Conservation (phyloP, 1,140 invertebrate genomes). For the Sminthurinus signatus region DNA sequence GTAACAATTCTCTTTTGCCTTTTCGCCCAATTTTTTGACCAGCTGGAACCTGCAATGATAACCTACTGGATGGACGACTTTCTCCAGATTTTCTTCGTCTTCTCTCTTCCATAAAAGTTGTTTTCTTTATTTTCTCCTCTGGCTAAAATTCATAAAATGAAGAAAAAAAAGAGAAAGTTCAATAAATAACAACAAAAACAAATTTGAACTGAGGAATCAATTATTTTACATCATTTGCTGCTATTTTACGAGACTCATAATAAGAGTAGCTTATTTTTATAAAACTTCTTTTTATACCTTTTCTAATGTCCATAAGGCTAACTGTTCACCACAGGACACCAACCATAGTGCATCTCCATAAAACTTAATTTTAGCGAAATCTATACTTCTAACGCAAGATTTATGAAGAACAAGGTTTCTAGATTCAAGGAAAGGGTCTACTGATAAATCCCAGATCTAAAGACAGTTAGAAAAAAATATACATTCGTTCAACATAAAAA, state of each 20-base stretch:
- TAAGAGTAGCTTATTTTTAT: too few species aligned
- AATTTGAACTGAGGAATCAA: too few species aligned
- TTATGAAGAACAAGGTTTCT: slow-evolving; percentile 35
- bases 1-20: slow-evolving; percentile 35
- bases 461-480: too few species aligned
- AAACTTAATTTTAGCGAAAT: slow-evolving; percentile 20
- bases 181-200: too few species aligned
- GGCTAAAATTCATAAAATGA: slow-evolving; percentile 1
- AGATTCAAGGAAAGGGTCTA: slow-evolving; percentile 17
- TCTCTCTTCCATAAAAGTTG: slow-evolving; percentile 30
- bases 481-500: too few species aligned
- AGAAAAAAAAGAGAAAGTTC: too few species aligned
- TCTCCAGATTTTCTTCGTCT: slow-evolving; percentile 25
- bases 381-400: slow-evolving; percentile 18
- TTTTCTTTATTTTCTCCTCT: slow-evolving; percentile 18
- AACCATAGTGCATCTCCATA: slow-evolving; percentile 21
- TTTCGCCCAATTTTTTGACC: slow-evolving; percentile 34
- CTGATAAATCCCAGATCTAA: slow-evolving; percentile 22
- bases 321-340: slow-evolving; percentile 28
- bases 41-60: slow-evolving; percentile 28
- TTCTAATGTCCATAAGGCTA: slow-evolving; percentile 35
- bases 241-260: too few species aligned
- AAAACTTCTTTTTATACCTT: too few species aligned
- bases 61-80: slow-evolving; percentile 3
- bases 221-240: too few species aligned